phyloP scores from a whole-genome alignment of 2,113 vertebrate genomes.

The Nerophis ophidion region DNA sequence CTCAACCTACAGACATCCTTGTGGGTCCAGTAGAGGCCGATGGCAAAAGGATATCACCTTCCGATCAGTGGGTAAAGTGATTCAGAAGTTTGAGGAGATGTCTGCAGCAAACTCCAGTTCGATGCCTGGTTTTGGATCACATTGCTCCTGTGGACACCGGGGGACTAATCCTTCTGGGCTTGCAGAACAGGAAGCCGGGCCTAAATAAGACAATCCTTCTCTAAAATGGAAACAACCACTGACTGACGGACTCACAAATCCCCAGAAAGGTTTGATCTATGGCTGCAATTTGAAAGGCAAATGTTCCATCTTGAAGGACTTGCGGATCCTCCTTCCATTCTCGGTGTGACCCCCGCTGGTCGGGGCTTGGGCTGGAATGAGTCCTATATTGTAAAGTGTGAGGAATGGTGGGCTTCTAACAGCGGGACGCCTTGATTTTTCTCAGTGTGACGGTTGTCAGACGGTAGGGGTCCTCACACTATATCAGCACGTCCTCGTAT shows the following conservation, averaged over 20 bases:
- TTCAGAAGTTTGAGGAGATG: slow-evolving; percentile 66
- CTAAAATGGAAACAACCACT: slow-evolving; percentile 3
- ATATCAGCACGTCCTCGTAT: slow-evolving; percentile 15
- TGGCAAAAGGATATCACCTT: slow-evolving; percentile 56
- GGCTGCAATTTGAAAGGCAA: slow-evolving; percentile 54
- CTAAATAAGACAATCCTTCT: slow-evolving; percentile 16
- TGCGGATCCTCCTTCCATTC: slow-evolving; percentile 32
- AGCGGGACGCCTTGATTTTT: slow-evolving; percentile 45
- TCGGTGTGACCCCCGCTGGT: slow-evolving; percentile 54
- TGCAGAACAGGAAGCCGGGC: slow-evolving; percentile 11
- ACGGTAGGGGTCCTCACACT: slow-evolving; percentile 43
- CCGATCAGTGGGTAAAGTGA: slow-evolving; percentile 45
- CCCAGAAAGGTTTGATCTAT: slow-evolving; percentile 41
- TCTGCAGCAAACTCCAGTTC: slow-evolving; percentile 46
- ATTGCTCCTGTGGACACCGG: slow-evolving; percentile 26
- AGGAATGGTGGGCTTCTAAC: slow-evolving; percentile 48
- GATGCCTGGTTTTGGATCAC: slow-evolving; percentile 45
- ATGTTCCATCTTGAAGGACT: slow-evolving; percentile 52
- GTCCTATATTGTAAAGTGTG: slow-evolving; percentile 42
- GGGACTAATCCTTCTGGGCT: slow-evolving; percentile 5
- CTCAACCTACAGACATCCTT: slow-evolving; percentile 45
- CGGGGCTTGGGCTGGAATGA: slow-evolving; percentile 25
- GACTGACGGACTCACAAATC: slow-evolving; percentile 10
- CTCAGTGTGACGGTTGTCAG: slow-evolving; percentile 48
- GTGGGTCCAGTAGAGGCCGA: slow-evolving; percentile 4